Percentiles rank a stretch among this genome's conserved stretches.
Conservation (phyloP, 2,888 invertebrate species). For the Cotesia congregata region DNA sequence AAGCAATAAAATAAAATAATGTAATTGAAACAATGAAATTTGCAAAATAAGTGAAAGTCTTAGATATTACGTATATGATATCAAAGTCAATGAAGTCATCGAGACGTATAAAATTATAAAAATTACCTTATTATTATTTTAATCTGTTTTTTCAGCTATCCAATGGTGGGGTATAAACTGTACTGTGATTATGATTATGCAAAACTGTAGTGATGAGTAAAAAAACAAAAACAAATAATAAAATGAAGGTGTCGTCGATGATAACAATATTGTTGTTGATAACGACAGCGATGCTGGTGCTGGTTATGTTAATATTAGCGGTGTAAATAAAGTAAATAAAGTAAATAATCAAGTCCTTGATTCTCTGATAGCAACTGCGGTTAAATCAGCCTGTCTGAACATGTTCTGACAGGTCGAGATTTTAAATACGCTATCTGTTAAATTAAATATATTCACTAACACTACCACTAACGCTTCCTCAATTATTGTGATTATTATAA, state of each 20-base stretch:
- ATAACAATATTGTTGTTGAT: background rate
- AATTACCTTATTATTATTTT: constrained; percentile 8
- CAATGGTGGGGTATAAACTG: background rate
- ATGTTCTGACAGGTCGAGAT: constrained; percentile 51
- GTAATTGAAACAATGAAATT: constrained; percentile 24
- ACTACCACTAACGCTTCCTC: background rate
- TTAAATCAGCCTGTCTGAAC: constrained; percentile 50
- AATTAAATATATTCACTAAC: constrained; percentile 10
- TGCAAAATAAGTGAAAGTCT: constrained; percentile 31
- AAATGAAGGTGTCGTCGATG: background rate
- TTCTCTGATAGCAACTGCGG: constrained; percentile 48
- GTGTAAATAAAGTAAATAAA: background rate
- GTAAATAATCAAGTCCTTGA: constrained; percentile 12
- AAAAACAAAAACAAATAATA: background rate
- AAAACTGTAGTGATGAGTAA: background rate
- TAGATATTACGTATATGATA: constrained; percentile 15
- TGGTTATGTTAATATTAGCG: background rate
- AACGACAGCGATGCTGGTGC: background rate
- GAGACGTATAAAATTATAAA: constrained; percentile 8
- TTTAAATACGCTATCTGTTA: constrained; percentile 34
- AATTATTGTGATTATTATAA: background rate
- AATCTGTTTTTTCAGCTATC: background rate
- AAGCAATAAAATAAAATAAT: background rate
- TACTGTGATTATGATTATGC: background rate
- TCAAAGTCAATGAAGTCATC: constrained; percentile 8